These are phyloP conservation scores for Drosophila obscura DNA, from an alignment of 1,140 invertebrate species.

Conservation along the genomic window DNA sequence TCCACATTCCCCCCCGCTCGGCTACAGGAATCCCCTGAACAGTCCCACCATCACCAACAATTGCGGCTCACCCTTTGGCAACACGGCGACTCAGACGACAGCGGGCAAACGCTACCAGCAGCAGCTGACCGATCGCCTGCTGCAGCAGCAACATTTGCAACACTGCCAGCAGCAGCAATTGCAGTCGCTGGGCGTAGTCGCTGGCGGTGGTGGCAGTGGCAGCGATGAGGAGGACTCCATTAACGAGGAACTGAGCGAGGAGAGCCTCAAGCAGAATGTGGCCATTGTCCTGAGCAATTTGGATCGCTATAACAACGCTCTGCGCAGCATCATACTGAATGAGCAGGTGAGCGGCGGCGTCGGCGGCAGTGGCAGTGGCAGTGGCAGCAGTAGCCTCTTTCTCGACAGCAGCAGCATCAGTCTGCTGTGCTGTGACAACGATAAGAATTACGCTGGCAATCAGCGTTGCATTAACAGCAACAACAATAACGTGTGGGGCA, in stretches of 20 bases:
- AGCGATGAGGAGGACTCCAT: slow-evolving; percentile 37
- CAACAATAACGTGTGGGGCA: slow-evolving; percentile 53
- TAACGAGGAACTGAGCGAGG: slow-evolving; percentile 79
- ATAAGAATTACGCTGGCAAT: slow-evolving; percentile 29
- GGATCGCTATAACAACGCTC: slow-evolving; percentile 79
- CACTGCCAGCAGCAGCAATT: slow-evolving; percentile 76
- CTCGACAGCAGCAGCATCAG: slow-evolving; percentile 42
- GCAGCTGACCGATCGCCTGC: slow-evolving; percentile 78
- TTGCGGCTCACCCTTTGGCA: slow-evolving; percentile 48
- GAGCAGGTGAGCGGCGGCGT: slow-evolving; percentile 75
- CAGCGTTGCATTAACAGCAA: slow-evolving; percentile 15
- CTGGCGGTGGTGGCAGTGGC: slow-evolving; percentile 9
- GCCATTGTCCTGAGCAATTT: slow-evolving; percentile 83
- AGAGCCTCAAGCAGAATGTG: slow-evolving; percentile 83
- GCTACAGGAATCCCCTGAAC: slow-evolving; percentile 74
- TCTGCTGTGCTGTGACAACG: slow-evolving; percentile 37
- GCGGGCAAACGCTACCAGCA: slow-evolving; percentile 71
- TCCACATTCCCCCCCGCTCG: slow-evolving; percentile 71
- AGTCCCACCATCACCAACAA: slow-evolving; percentile 62
- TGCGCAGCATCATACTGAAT: slow-evolving; percentile 82
- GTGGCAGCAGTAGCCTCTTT: slow-evolving; percentile 37
- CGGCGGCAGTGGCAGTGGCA: slow-evolving; percentile 36
- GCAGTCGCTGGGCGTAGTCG: slow-evolving; percentile 47
- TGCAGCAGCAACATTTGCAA: slow-evolving; percentile 78
- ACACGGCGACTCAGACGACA: slow-evolving; percentile 44